A percentile compares a stretch with the other conserved stretches of the same genome.
These are phyloP conservation scores for Coptotermes formosanus DNA, from an alignment of 1,140 invertebrate genomes.

Conservation along the genomic window DNA sequence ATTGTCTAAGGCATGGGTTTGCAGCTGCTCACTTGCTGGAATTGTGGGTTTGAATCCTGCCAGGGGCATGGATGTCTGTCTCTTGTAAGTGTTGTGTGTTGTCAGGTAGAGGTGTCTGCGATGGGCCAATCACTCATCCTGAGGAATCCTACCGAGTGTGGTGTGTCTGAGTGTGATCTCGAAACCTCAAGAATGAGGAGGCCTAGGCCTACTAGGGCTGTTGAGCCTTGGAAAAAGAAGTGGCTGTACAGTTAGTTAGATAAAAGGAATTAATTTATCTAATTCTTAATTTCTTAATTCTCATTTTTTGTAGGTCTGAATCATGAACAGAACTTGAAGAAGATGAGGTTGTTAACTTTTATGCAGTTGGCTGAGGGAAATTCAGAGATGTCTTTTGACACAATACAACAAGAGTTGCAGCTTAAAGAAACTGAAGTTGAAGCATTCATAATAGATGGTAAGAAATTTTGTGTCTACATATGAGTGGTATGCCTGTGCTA, in stretches of 20 bases:
- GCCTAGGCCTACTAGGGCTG: no score
- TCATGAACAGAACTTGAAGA: constrained; percentile 93
- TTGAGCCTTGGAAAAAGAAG: background rate
- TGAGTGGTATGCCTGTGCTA: no score
- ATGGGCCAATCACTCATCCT: no score
- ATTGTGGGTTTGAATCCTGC: no score
- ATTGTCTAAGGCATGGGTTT: no score
- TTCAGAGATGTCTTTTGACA: constrained; percentile 86
- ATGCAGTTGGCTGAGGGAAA: constrained; percentile 94
- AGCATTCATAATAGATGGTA: constrained; percentile 94
- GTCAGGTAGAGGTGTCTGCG: no score
- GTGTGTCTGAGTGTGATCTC: no score
- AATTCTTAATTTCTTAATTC: background rate
- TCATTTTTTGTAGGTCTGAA: constrained; percentile 64
- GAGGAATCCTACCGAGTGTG: no score
- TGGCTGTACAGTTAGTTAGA: constrained; percentile 29
- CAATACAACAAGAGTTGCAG: constrained; percentile 84
- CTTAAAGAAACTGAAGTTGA: constrained; percentile 87
- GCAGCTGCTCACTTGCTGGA: no score
- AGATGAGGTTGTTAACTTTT: constrained; percentile 94
- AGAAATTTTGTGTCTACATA: background rate
- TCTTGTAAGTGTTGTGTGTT: no score
- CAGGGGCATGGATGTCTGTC: no score
- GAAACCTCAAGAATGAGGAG: no score
- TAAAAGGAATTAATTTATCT: background rate